Evolutionary conservation across 2,113 vertebrate species (phyloP).

Genomic region (Perca flavescens): DNA sequence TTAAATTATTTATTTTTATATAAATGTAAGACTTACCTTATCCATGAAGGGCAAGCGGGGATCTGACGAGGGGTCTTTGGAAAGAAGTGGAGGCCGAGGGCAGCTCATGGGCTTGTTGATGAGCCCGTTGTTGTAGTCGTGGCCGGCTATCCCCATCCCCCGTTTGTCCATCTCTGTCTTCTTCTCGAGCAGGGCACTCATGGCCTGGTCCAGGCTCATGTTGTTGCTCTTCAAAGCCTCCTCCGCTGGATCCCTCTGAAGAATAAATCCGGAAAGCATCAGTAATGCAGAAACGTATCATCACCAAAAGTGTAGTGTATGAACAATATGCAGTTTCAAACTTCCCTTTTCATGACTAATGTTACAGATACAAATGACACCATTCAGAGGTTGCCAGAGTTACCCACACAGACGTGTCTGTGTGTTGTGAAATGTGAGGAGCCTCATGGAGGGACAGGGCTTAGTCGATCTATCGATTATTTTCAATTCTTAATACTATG

Average conservation of each 20-base stretch:
- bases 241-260: slow-evolving; percentile 97
- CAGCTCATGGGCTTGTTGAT: slow-evolving; percentile 95
- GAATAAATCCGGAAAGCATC: not conserved
- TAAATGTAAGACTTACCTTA: slow-evolving; percentile 85
- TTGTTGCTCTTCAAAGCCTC: slow-evolving; percentile 98
- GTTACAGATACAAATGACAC: not conserved
- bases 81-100: slow-evolving; percentile 92
- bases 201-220: slow-evolving; percentile 99
- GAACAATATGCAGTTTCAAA: not conserved
- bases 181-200: slow-evolving; percentile 99
- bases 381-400: no score
- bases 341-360: not conserved
- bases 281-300: not conserved
- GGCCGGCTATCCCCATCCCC: slow-evolving; percentile 89
- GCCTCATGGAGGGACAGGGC: no score
- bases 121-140: slow-evolving; percentile 95
- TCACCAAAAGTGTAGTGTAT: not conserved
- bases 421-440: no score
- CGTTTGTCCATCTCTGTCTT: slow-evolving; percentile 98
- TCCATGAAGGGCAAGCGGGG: slow-evolving; percentile 93
- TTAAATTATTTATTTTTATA: not conserved
- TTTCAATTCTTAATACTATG: not conserved
- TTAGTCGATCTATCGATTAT: not conserved
- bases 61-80: slow-evolving; percentile 98
- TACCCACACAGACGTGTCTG: no score